phyloP scores from a whole-genome alignment of 2,797 vertebrate genomes.

The Peromyscus eremicus region DNA sequence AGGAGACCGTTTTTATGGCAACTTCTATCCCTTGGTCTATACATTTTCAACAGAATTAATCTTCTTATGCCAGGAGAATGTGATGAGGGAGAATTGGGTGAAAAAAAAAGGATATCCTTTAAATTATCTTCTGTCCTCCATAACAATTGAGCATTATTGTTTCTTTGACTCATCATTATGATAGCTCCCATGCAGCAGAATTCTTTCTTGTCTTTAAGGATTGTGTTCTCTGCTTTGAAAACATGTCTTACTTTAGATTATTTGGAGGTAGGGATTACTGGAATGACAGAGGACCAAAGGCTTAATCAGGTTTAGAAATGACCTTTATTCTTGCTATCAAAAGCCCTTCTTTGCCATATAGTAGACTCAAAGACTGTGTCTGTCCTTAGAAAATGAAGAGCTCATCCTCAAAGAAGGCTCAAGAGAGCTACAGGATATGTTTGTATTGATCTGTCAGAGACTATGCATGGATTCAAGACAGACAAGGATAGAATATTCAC shows the following conservation, averaged over 20 bases:
- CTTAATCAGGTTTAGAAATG: background rate
- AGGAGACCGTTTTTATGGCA: background rate
- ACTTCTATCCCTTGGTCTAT: background rate
- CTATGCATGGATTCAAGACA: background rate
- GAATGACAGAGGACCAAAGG: background rate
- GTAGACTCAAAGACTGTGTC: background rate
- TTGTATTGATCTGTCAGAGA: background rate
- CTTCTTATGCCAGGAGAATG: background rate
- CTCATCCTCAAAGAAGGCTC: background rate
- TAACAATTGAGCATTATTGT: background rate
- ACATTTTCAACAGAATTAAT: background rate
- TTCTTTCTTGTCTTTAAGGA: background rate
- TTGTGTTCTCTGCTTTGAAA: background rate
- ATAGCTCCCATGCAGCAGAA: accelerated
- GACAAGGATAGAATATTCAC: background rate
- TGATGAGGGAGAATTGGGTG: background rate
- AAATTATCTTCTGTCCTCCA: background rate
- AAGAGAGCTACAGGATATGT: background rate
- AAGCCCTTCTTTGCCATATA: background rate
- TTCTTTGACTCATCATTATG: background rate
- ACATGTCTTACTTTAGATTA: background rate
- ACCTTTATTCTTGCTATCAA: background rate
- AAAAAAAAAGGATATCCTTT: background rate
- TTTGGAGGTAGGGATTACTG: too few relatives aligned
- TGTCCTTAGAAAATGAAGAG: background rate